Conservation (phyloP, 1,140 invertebrate genomes). For the Riptortus pedestris region DNA sequence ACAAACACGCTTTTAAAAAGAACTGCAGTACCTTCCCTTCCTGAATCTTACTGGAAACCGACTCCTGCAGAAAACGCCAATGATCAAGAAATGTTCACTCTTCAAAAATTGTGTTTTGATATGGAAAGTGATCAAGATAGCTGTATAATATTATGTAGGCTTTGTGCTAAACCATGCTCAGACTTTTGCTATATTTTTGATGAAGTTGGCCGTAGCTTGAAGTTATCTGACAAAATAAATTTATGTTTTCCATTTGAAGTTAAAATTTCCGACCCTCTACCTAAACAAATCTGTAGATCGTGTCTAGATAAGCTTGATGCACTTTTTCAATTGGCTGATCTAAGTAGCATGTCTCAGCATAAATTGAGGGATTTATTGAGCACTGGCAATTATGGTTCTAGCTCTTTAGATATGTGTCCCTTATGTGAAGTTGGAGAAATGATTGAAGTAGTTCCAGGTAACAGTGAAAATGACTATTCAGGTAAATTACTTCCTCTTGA, state of each 20-base stretch:
- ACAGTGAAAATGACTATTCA: no score
- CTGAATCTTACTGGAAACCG: neutral
- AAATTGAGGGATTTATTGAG: neutral
- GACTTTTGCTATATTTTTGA: constrained; percentile 62
- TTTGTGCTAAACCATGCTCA: constrained; percentile 50
- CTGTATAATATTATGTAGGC: constrained; percentile 44
- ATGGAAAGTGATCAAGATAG: neutral
- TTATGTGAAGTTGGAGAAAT: no score
- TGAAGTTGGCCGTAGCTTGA: constrained; percentile 56
- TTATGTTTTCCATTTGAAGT: constrained; percentile 61
- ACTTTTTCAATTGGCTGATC: constrained; percentile 8
- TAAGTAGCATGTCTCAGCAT: neutral
- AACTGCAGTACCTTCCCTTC: constrained; percentile 29
- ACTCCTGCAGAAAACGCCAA: no score
- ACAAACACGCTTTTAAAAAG: constrained; percentile 29
- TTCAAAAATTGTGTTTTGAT: neutral
- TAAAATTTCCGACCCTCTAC: constrained; percentile 55
- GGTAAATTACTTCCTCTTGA: no score
- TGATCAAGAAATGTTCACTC: neutral
- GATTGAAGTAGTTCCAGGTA: no score
- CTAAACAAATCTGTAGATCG: constrained; percentile 40
- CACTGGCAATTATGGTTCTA: no score
- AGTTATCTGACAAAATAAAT: constrained; percentile 61
- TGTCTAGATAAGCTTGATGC: constrained; percentile 24
- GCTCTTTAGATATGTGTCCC: no score